Percentiles rank a stretch among this genome's conserved stretches.
Conservation (phyloP, 2,888 invertebrate species). For the Cenopis cana region DNA sequence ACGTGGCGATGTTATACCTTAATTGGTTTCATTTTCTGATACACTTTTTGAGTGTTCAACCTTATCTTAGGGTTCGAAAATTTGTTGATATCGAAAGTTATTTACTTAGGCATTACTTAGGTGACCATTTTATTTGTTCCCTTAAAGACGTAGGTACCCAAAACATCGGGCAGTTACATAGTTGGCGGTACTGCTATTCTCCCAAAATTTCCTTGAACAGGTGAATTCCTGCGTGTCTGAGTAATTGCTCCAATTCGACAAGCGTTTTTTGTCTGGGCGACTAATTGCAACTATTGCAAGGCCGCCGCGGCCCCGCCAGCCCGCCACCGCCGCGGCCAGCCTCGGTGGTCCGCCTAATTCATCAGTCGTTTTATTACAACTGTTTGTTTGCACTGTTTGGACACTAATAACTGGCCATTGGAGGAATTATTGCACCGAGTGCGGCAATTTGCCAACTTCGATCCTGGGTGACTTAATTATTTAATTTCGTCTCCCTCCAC, state of each 20-base stretch:
- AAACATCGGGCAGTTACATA: not conserved
- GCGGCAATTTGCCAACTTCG: constrained; percentile 71
- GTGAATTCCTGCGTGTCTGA: constrained; percentile 5
- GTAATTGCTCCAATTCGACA: constrained; percentile 34
- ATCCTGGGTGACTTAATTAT: constrained; percentile 55
- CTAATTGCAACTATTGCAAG: constrained; percentile 47
- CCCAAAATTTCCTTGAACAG: not conserved
- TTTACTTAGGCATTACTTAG: no score
- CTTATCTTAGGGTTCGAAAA: no score
- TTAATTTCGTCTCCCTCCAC: constrained; percentile 34
- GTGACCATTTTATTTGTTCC: no score
- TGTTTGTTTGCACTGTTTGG: constrained; percentile 75
- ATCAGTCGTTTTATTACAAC: constrained; percentile 66
- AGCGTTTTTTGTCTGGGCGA: constrained; percentile 40
- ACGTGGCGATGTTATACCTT: no score
- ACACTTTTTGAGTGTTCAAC: no score
- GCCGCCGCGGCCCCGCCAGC: constrained; percentile 19
- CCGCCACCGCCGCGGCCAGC: not conserved
- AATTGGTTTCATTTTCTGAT: no score
- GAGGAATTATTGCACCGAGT: constrained; percentile 69
- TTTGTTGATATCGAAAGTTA: no score
- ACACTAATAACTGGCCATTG: constrained; percentile 71
- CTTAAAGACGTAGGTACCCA: no score
- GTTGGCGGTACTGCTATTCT: not conserved
- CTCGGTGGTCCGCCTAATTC: constrained; percentile 70